Conservation (phyloP, 2,888 invertebrate species). For the Drosophila borborema region DNA sequence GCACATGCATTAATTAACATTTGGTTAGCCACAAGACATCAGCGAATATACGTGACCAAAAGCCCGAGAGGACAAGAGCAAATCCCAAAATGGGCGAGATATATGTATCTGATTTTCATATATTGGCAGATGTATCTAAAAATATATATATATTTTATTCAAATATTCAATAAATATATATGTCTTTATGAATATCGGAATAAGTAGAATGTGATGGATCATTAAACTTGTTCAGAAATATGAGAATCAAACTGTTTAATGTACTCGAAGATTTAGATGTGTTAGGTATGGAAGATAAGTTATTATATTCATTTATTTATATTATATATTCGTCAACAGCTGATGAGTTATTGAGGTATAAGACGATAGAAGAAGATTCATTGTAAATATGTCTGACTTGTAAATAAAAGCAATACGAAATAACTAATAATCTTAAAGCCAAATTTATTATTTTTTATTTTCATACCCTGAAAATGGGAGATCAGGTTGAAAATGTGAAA, state of each 20-base stretch:
- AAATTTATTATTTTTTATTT: too few relatives aligned
- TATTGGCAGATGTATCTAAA: neutral
- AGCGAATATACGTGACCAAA: conserved; percentile 39
- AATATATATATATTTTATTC: neutral
- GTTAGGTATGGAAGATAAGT: too few relatives aligned
- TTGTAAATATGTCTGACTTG: too few relatives aligned
- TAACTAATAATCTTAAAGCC: too few relatives aligned
- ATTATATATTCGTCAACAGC: neutral
- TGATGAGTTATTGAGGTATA: neutral
- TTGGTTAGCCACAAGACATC: conserved; percentile 40
- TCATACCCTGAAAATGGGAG: too few relatives aligned
- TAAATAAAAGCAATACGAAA: too few relatives aligned
- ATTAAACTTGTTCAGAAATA: neutral
- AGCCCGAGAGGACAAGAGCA: neutral
- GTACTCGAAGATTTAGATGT: too few relatives aligned
- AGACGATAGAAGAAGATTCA: neutral
- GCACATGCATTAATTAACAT: conserved; percentile 64
- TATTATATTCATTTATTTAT: neutral
- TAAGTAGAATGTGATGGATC: neutral
- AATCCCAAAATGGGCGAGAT: too few relatives aligned
- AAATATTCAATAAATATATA: neutral
- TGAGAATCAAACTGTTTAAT: too few relatives aligned
- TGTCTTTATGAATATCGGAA: neutral
- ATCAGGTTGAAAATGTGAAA: too few relatives aligned
- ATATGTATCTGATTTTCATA: neutral